These are phyloP conservation scores for Grus americana DNA, from an alignment of 2,113 vertebrate species.

Conservation along the genomic window DNA sequence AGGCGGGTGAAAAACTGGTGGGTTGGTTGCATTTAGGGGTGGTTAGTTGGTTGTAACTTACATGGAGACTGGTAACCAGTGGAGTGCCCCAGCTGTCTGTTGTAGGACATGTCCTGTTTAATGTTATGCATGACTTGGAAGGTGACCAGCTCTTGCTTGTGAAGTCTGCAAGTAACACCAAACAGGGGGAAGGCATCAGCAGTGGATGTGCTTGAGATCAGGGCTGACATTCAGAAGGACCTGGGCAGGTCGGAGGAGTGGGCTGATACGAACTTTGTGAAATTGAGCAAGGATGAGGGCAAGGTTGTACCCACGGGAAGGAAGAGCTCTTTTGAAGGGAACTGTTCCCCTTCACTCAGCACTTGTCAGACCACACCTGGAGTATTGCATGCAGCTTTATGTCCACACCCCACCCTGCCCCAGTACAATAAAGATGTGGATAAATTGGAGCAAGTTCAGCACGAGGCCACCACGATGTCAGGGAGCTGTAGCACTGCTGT, in stretches of 20 bases:
- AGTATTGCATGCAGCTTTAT: background rate
- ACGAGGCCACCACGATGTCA: rapidly evolving
- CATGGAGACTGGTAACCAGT: background rate
- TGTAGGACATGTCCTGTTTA: rapidly evolving
- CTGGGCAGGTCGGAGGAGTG: background rate
- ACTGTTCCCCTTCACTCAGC: background rate
- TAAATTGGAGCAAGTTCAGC: background rate
- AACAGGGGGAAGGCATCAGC: background rate
- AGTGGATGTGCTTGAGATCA: background rate
- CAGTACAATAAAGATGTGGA: background rate
- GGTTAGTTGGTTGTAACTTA: background rate
- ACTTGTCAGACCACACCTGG: background rate
- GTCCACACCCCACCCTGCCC: background rate
- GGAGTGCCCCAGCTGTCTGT: background rate
- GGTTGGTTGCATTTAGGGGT: background rate
- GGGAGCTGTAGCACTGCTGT: background rate
- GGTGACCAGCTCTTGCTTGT: background rate
- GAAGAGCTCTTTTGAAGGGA: background rate
- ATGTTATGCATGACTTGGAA: background rate
- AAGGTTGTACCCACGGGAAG: background rate
- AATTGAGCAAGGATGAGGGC: background rate
- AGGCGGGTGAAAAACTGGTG: background rate
- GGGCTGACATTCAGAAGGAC: background rate
- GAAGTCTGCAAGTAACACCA: background rate
- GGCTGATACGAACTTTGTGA: background rate